phyloP scores from a whole-genome alignment of 2,113 vertebrate genomes.

The Passer montanus region DNA sequence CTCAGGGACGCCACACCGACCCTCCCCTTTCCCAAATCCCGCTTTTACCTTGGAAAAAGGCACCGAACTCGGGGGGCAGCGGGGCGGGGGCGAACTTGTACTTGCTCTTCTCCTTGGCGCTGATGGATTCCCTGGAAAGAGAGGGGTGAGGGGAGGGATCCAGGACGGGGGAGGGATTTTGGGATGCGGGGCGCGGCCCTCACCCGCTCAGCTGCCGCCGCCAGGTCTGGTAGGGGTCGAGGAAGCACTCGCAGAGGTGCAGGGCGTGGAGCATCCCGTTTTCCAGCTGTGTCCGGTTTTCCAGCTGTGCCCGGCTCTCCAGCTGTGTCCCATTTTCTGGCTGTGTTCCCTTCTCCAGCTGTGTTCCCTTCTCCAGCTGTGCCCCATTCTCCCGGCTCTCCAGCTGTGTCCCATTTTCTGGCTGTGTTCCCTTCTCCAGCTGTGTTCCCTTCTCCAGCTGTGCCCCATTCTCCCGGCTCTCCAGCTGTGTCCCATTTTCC shows the following conservation, averaged over 20 bases:
- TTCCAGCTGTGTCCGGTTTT: rapidly evolving
- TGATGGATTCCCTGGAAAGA: conserved; percentile 85
- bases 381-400: too few relatives aligned
- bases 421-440: too few relatives aligned
- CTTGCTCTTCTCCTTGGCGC: conserved; percentile 89
- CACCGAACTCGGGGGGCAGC: conserved; percentile 81
- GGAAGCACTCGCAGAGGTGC: conserved; percentile 89
- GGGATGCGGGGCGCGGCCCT: neutral
- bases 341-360: too few relatives aligned
- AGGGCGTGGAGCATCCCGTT: conserved; percentile 81
- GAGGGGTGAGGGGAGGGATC: neutral
- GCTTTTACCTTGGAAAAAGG: conserved; percentile 81
- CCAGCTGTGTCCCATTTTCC: rapidly evolving
- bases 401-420: too few relatives aligned
- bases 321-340: too few relatives aligned
- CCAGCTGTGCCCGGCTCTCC: too few relatives aligned
- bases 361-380: too few relatives aligned
- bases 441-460: too few relatives aligned
- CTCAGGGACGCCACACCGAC: rapidly evolving
- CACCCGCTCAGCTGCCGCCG: conserved; percentile 87
- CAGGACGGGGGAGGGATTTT: neutral
- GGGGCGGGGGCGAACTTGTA: conserved; percentile 89
- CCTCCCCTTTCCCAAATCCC: neutral
- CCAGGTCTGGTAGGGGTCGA: conserved; percentile 96
- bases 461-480: too few relatives aligned